Evolutionary conservation across 2,888 invertebrate species (phyloP).

Genomic region (Ennomos quercinarius): DNA sequence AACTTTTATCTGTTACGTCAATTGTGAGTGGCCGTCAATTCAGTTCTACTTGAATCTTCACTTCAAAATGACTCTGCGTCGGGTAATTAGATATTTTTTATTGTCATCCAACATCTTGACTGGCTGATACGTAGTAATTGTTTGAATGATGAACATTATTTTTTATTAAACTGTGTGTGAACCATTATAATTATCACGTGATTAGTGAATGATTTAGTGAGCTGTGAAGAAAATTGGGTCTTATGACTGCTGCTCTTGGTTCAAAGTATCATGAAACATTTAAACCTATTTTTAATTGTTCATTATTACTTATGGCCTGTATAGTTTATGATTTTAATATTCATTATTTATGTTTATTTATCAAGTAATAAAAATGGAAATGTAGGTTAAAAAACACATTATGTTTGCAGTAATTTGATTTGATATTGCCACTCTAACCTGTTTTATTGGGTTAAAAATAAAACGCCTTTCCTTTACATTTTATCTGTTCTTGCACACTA

Average conservation of each 20-base stretch:
- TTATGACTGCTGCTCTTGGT: slow-evolving; percentile 20
- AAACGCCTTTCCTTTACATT: no score
- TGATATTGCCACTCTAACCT: no score
- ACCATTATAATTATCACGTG: slow-evolving; percentile 25
- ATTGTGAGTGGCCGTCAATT: slow-evolving; percentile 62
- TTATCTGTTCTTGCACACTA: no score
- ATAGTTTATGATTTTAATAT: slow-evolving; percentile 3
- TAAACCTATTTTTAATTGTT: not conserved
- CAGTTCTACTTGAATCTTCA: slow-evolving; percentile 71
- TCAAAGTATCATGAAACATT: slow-evolving; percentile 19
- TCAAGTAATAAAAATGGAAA: no score
- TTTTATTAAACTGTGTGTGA: slow-evolving; percentile 16
- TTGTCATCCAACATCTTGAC: slow-evolving; percentile 21
- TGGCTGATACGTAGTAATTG: slow-evolving; percentile 21
- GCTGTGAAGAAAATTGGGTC: slow-evolving; percentile 22
- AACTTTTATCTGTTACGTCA: slow-evolving; percentile 75
- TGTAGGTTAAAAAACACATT: no score
- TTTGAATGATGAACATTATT: slow-evolving; percentile 32
- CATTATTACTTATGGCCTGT: not conserved
- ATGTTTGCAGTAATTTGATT: no score
- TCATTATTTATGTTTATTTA: no score
- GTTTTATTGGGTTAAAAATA: no score
- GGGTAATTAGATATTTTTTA: slow-evolving; percentile 65
- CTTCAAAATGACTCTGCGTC: slow-evolving; percentile 74
- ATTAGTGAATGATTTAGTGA: slow-evolving; percentile 24